phyloP scores from a whole-genome alignment of 1,140 invertebrate genomes.

The Ostrea denselamellosa region DNA sequence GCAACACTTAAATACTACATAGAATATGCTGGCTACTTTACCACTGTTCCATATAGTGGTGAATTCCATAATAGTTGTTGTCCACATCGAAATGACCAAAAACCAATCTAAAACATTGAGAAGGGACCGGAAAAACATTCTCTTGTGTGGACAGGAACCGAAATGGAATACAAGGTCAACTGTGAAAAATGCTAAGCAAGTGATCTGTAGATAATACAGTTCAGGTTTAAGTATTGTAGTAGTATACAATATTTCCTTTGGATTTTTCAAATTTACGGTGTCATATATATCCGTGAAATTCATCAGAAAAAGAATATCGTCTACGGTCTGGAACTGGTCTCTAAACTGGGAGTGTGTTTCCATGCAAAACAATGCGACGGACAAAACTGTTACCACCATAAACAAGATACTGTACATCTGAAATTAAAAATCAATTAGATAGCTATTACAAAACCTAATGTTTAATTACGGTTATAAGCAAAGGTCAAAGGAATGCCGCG shows the following conservation, averaged over 20 bases:
- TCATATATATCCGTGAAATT: background rate
- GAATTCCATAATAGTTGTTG: conserved; percentile 5
- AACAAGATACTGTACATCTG: conserved; percentile 50
- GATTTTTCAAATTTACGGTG: conserved; percentile 38
- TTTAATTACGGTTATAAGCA: no score
- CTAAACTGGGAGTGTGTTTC: conserved; percentile 16
- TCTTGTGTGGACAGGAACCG: background rate
- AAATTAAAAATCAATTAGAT: conserved; percentile 2
- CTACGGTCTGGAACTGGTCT: background rate
- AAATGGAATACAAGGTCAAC: conserved; percentile 5
- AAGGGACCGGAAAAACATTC: background rate
- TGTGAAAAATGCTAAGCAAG: background rate
- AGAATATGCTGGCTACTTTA: background rate
- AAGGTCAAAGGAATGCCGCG: no score
- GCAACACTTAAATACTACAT: background rate
- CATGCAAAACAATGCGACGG: conserved; percentile 28
- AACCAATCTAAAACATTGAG: conserved; percentile 35
- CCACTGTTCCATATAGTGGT: background rate
- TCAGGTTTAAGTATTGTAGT: background rate
- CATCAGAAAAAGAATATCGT: background rate
- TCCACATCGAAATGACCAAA: background rate
- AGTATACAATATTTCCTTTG: conserved; percentile 35
- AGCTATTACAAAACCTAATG: no score
- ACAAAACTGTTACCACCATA: conserved; percentile 41
- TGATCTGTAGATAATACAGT: conserved; percentile 10